Conservation (phyloP, 2,888 invertebrate genomes). For the Cephalotes varians region DNA sequence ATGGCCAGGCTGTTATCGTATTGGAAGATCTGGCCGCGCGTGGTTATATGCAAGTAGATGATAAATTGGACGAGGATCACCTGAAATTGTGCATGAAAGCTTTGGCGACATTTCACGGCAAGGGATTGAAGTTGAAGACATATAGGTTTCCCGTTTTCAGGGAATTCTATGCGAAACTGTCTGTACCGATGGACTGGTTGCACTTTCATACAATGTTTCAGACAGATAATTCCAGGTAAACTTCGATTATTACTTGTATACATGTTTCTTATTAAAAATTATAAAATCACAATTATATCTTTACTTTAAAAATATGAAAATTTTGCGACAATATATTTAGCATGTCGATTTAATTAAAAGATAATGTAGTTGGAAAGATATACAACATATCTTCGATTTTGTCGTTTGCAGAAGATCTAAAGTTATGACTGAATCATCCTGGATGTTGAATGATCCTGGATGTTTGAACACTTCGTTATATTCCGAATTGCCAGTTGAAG, state of each 20-base stretch:
- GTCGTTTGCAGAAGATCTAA: conserved; percentile 61
- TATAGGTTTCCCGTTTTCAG: conserved; percentile 73
- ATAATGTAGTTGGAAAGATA: background rate
- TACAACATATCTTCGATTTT: background rate
- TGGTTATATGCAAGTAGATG: conserved; percentile 69
- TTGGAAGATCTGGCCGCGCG: conserved; percentile 78
- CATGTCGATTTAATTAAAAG: background rate
- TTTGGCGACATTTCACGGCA: conserved; percentile 79
- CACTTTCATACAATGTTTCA: conserved; percentile 8
- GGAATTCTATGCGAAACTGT: conserved; percentile 78
- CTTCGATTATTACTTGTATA: background rate
- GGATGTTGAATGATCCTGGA: conserved; percentile 33
- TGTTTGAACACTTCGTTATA: background rate
- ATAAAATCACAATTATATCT: no score
- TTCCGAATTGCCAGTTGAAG: conserved; percentile 55
- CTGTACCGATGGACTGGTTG: conserved; percentile 64
- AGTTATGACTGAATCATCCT: background rate
- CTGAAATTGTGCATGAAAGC: conserved; percentile 72
- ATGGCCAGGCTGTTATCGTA: conserved; percentile 77
- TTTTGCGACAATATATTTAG: background rate
- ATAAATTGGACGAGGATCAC: conserved; percentile 76
- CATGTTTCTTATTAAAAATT: background rate
- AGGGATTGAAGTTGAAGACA: conserved; percentile 74
- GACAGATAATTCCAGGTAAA: conserved; percentile 49
- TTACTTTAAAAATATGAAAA: background rate